Percentiles rank a stretch among this genome's conserved stretches.
phyloP scores from a whole-genome alignment of 2,888 invertebrate species.

The Amphimallon solstitiale region DNA sequence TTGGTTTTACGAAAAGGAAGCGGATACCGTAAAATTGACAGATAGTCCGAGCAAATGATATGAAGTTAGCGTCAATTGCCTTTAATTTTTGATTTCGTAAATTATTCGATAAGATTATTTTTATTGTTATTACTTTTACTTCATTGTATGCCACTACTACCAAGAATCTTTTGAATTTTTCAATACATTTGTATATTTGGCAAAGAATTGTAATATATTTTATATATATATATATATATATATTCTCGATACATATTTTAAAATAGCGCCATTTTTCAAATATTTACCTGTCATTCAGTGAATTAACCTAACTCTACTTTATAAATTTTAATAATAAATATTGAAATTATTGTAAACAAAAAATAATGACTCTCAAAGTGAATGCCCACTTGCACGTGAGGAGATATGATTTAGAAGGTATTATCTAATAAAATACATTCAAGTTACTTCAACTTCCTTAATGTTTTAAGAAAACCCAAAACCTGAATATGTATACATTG shows the following conservation, averaged over 20 bases:
- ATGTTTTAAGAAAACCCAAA: conserved; percentile 51
- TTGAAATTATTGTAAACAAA: not conserved
- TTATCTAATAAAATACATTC: not conserved
- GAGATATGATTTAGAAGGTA: conserved; percentile 26
- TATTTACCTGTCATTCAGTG: too few relatives aligned
- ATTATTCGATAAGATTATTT: too few relatives aligned
- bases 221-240: too few relatives aligned
- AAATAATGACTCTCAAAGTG: conserved; percentile 25
- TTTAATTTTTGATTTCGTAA: too few relatives aligned
- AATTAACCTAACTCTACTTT: too few relatives aligned
- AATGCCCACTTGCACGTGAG: conserved; percentile 25
- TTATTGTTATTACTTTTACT: too few relatives aligned
- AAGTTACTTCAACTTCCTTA: not conserved
- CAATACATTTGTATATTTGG: too few relatives aligned
- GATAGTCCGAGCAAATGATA: not conserved
- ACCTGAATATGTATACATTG: conserved; percentile 51
- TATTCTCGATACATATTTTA: too few relatives aligned
- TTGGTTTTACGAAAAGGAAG: conserved; percentile 56
- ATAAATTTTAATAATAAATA: not conserved
- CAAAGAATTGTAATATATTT: too few relatives aligned
- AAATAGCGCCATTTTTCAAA: too few relatives aligned
- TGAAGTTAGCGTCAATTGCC: not conserved
- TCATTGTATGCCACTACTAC: too few relatives aligned
- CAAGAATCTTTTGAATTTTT: too few relatives aligned
- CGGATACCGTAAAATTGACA: conserved; percentile 46